A percentile compares a stretch with the other conserved stretches of the same genome.
phyloP scores from a whole-genome alignment of 2,888 invertebrate genomes.

The Acrobasis suavella region DNA sequence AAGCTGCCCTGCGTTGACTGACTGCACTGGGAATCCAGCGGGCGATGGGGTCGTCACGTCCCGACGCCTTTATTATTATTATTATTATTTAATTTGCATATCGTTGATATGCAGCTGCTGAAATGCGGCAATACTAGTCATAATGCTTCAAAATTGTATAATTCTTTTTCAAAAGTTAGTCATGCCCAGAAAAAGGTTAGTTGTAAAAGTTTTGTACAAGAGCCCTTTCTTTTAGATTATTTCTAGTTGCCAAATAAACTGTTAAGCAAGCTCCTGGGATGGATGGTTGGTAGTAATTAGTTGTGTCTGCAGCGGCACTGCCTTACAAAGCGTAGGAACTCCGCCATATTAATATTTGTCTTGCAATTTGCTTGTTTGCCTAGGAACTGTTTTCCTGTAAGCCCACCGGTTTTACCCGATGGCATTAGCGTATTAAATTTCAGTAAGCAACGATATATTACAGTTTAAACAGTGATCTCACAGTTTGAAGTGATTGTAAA shows the following conservation, averaged over 20 bases:
- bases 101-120: too few species aligned
- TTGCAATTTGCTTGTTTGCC: conserved; percentile 74
- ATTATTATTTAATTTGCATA: too few species aligned
- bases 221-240: conserved; percentile 37
- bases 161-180: too few species aligned
- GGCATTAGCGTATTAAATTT: conserved; percentile 54
- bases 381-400: conserved; percentile 71
- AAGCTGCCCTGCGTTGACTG: too few species aligned
- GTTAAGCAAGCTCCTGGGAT: conserved; percentile 65
- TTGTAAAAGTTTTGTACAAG: too few species aligned
- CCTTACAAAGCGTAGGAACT: conserved; percentile 60
- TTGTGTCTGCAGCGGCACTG: conserved; percentile 50
- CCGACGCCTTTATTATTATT: too few species aligned
- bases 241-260: conserved; percentile 65
- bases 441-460: conserved; percentile 33
- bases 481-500: neutral
- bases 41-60: too few species aligned
- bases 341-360: conserved; percentile 68
- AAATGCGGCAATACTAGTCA: too few species aligned
- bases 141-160: too few species aligned
- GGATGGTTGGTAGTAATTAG: conserved; percentile 54
- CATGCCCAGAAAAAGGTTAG: too few species aligned
- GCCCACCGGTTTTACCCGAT: conserved; percentile 53
- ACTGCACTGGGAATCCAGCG: too few species aligned
- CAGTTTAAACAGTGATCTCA: neutral